A percentile compares a stretch with the other conserved stretches of the same genome.
These are phyloP conservation scores for Oryzias celebensis DNA, from an alignment of 2,113 vertebrate genomes.

Conservation along the genomic window DNA sequence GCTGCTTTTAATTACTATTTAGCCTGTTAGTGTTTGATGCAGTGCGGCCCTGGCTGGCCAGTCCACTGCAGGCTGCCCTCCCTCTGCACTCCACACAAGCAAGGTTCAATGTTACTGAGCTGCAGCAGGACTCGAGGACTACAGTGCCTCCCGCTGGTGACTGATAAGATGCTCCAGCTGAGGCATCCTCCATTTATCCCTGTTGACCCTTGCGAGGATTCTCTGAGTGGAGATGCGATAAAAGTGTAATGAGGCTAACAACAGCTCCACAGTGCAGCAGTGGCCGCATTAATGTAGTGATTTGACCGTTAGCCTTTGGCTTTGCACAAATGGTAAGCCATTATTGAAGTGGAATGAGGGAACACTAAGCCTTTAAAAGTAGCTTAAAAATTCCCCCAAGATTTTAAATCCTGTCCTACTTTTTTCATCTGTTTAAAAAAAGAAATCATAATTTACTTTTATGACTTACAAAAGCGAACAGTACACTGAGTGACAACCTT, in stretches of 20 bases:
- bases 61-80: slow-evolving; percentile 68
- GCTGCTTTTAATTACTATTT: slow-evolving; percentile 58
- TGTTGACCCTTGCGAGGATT: slow-evolving; percentile 49
- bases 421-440: slow-evolving; percentile 14
- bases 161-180: background rate
- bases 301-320: slow-evolving; percentile 59
- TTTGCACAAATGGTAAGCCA: slow-evolving; percentile 48
- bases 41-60: slow-evolving; percentile 68
- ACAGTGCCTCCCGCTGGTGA: slow-evolving; percentile 65
- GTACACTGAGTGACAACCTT: slow-evolving; percentile 30
- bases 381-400: slow-evolving; percentile 56
- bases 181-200: background rate
- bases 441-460: slow-evolving; percentile 47
- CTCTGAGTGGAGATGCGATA: slow-evolving; percentile 25
- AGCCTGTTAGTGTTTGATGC: slow-evolving; percentile 69
- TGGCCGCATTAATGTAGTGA: slow-evolving; percentile 45
- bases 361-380: slow-evolving; percentile 56
- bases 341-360: slow-evolving; percentile 44
- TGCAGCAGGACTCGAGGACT: slow-evolving; percentile 34
- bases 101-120: slow-evolving; percentile 41
- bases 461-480: slow-evolving; percentile 33
- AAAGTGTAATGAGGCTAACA: slow-evolving; percentile 33
- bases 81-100: slow-evolving; percentile 46
- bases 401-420: slow-evolving; percentile 55
- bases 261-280: background rate